Conservation (phyloP, 2,888 invertebrate species). For the Amphipoea oculea region DNA sequence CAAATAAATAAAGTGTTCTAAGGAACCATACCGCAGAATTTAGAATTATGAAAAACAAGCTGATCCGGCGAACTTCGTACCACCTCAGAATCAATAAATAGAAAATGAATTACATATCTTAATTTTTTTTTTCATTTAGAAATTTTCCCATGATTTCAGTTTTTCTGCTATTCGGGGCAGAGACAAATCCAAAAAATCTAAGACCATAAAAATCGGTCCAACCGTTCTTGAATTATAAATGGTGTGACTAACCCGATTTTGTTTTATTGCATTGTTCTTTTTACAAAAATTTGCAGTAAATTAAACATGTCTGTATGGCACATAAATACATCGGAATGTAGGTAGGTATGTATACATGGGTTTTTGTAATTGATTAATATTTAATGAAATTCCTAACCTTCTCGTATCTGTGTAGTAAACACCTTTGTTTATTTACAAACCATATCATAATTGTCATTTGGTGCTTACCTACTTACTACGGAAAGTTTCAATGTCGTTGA, state of each 20-base stretch:
- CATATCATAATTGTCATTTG: slow-evolving; percentile 53
- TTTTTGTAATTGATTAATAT: neutral
- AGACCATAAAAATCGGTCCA: no score
- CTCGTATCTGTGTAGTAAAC: slow-evolving; percentile 33
- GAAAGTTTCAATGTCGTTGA: slow-evolving; percentile 65
- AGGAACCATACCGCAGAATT: no score
- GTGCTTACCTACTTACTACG: slow-evolving; percentile 27
- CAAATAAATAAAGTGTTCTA: neutral
- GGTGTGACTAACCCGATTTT: no score
- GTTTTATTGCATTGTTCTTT: neutral
- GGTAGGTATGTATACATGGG: neutral
- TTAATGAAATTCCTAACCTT: slow-evolving; percentile 16
- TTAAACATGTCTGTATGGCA: neutral
- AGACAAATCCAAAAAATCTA: no score
- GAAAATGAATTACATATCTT: no score
- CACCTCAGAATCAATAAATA: no score
- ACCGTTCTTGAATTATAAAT: no score
- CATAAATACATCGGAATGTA: neutral
- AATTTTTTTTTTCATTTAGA: no score
- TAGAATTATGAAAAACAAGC: neutral
- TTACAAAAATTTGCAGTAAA: neutral
- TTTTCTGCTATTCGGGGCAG: no score
- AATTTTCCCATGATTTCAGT: no score
- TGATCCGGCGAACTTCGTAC: no score
- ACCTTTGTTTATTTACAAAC: slow-evolving; percentile 61